Conservation (phyloP, 2,797 vertebrate genomes). For the Lacerta agilis region DNA sequence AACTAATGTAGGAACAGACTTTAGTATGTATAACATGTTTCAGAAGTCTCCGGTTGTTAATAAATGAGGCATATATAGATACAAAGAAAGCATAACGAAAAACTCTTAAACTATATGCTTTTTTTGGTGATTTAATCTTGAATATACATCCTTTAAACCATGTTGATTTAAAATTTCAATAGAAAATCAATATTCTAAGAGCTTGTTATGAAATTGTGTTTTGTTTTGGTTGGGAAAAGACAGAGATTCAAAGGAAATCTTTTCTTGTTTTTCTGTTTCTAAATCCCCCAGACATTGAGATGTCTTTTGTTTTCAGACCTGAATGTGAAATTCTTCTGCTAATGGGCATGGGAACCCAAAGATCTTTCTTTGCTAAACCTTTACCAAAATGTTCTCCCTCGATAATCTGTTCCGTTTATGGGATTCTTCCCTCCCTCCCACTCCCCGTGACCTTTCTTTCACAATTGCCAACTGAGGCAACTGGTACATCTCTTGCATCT, state of each 20-base stretch:
- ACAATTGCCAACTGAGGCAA: constrained; percentile 67
- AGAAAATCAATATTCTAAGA: constrained; percentile 43
- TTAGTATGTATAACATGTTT: too few relatives aligned
- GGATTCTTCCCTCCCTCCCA: constrained; percentile 38
- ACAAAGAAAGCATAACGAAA: not conserved
- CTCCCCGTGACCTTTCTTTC: constrained; percentile 69
- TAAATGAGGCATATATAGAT: not conserved
- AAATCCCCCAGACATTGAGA: constrained; percentile 67
- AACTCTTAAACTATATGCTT: not conserved
- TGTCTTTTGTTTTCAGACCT: constrained; percentile 68
- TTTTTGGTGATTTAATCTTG: not conserved
- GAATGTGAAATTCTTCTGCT: constrained; percentile 69
- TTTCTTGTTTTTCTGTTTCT: constrained; percentile 41
- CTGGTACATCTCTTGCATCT: constrained; percentile 59
- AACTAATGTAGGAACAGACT: too few relatives aligned
- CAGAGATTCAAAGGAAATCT: constrained; percentile 69
- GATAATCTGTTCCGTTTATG: constrained; percentile 72
- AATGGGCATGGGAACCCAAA: constrained; percentile 67
- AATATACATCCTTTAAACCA: not conserved
- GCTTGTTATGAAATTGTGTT: constrained; percentile 65
- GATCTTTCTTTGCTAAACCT: constrained; percentile 69
- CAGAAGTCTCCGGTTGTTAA: not conserved
- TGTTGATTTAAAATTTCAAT: not conserved
- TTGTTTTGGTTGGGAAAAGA: constrained; percentile 62
- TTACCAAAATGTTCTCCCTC: constrained; percentile 65